These are phyloP conservation scores for Anarsia innoxiella DNA, from an alignment of 2,888 invertebrate genomes.

Conservation along the genomic window DNA sequence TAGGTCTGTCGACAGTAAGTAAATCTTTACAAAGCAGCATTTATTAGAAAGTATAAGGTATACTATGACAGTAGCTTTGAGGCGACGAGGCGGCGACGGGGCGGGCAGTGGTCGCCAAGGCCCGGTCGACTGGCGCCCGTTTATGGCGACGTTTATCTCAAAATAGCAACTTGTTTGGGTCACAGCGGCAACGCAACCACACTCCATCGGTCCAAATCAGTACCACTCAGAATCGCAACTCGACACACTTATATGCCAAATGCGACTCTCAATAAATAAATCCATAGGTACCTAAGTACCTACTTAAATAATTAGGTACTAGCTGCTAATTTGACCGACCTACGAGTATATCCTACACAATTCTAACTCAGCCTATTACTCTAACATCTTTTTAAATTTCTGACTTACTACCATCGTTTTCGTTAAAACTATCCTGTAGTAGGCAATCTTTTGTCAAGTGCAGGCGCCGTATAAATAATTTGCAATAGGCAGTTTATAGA, in stretches of 20 bases:
- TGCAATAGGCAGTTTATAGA: conserved; percentile 34
- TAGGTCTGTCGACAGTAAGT: neutral
- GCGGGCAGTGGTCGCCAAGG: neutral
- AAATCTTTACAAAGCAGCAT: conserved; percentile 27
- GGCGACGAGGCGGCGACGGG: conserved; percentile 7
- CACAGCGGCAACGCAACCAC: conserved; percentile 59
- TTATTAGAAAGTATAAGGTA: conserved; percentile 47
- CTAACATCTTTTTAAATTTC: no score
- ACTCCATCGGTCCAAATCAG: conserved; percentile 61
- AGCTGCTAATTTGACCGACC: no score
- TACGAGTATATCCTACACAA: no score
- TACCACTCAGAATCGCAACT: conserved; percentile 42
- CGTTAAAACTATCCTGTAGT: no score
- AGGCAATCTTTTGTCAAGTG: conserved; percentile 18
- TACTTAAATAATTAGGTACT: no score
- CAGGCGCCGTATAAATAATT: conserved; percentile 50
- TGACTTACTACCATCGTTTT: no score
- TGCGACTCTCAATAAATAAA: no score
- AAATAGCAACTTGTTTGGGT: conserved; percentile 72
- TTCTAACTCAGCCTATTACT: no score
- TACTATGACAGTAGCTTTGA: conserved; percentile 15
- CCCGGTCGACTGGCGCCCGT: conserved; percentile 48
- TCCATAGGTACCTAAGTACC: no score
- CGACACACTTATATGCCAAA: conserved; percentile 6
- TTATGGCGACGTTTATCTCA: conserved; percentile 70